phyloP scores from a whole-genome alignment of 2,797 vertebrate genomes.

The Falco cherrug region DNA sequence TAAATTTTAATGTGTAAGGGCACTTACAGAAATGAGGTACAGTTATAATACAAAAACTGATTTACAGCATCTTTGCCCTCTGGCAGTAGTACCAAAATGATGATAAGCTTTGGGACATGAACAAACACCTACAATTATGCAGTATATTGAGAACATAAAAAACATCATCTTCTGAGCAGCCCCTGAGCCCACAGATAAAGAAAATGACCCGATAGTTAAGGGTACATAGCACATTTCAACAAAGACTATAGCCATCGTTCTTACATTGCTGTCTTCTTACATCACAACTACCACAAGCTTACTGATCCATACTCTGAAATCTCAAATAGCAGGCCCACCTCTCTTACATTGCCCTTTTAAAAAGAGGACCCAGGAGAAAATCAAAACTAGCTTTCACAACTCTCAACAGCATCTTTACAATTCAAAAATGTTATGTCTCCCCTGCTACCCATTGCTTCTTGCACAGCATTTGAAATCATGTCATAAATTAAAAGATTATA shows the following conservation, averaged over 20 bases:
- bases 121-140: not conserved
- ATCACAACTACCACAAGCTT: not conserved
- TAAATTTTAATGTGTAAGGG: not conserved
- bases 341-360: not conserved
- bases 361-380: not conserved
- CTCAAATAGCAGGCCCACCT: not conserved
- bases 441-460: not conserved
- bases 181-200: not conserved
- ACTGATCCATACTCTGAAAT: not conserved
- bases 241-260: not conserved
- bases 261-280: not conserved
- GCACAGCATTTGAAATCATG: constrained; percentile 36
- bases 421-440: not conserved
- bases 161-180: not conserved
- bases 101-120: not conserved
- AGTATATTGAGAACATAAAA: not conserved
- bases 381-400: not conserved
- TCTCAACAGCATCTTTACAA: not conserved
- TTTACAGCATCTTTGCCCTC: not conserved
- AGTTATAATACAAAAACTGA: not conserved
- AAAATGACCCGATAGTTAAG: not conserved
- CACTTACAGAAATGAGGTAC: constrained; percentile 8
- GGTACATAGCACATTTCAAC: not conserved
- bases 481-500: constrained; percentile 66
- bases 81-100: not conserved